These are phyloP conservation scores for Kryphioiulus occultus DNA, from an alignment of 2,888 invertebrate species.

Conservation along the genomic window DNA sequence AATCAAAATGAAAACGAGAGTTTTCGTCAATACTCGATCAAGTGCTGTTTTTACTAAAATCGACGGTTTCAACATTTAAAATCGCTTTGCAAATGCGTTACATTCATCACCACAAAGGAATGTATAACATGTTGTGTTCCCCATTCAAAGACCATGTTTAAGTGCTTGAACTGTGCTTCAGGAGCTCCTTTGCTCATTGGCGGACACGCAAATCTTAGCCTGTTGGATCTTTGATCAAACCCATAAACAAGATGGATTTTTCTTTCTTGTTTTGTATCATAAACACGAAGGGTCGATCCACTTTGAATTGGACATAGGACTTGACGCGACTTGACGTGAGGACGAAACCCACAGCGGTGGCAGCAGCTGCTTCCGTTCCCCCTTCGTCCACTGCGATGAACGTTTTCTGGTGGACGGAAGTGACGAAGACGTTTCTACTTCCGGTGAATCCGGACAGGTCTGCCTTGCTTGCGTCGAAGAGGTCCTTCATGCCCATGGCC, in stretches of 20 bases:
- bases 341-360: conserved; percentile 66
- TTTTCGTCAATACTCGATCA: no score
- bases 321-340: neutral
- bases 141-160: no score
- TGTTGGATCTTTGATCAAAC: neutral
- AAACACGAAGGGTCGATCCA: conserved; percentile 46
- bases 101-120: no score
- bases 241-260: conserved; percentile 18
- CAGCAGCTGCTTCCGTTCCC: conserved; percentile 85
- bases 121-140: no score
- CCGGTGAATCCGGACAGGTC: conserved; percentile 52
- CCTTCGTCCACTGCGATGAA: conserved; percentile 87
- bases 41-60: no score
- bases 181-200: no score
- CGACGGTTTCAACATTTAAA: no score
- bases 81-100: no score
- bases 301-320: neutral
- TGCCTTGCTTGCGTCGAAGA: conserved; percentile 43
- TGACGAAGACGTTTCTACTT: conserved; percentile 67
- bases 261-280: conserved; percentile 28
- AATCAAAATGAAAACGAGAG: no score
- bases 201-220: no score
- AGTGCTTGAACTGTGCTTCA: no score
- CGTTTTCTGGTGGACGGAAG: conserved; percentile 81
- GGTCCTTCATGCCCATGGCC: conserved; percentile 45